Conservation (phyloP, 2,797 vertebrate genomes). For the Sebastolobus altivelis region DNA sequence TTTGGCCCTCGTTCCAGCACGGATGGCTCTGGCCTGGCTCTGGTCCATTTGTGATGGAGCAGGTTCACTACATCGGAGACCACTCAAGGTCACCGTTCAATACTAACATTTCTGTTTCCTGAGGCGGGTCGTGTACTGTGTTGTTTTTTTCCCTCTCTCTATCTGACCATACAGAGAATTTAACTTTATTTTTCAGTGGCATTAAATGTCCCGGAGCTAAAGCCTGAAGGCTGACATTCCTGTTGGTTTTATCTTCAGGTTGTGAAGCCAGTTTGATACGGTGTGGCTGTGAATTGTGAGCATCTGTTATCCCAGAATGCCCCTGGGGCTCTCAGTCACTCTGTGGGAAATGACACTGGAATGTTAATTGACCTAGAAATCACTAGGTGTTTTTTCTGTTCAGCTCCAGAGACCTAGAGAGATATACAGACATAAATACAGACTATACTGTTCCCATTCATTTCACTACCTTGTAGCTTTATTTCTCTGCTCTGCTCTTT, state of each 20-base stretch:
- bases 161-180: conserved; percentile 26
- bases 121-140: conserved; percentile 13
- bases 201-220: conserved; percentile 51
- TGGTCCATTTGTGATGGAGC: conserved; percentile 42
- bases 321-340: conserved; percentile 40
- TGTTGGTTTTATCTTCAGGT: conserved; percentile 59
- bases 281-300: conserved; percentile 31
- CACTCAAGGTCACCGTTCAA: conserved; percentile 56
- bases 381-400: conserved; percentile 52
- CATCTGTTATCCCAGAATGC: conserved; percentile 62
- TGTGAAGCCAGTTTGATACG: conserved; percentile 51
- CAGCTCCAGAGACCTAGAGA: conserved; percentile 12
- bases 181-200: conserved; percentile 28
- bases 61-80: conserved; percentile 28
- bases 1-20: conserved; percentile 22
- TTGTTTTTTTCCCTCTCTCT: not conserved
- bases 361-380: conserved; percentile 71
- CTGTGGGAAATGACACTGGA: conserved; percentile 67
- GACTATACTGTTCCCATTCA: not conserved
- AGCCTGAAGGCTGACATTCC: conserved; percentile 42
- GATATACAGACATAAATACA: not conserved
- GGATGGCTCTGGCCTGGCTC: conserved; percentile 32
- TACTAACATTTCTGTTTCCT: conserved; percentile 41
- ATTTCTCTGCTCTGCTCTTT: not conserved
- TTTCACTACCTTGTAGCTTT: not conserved